These are phyloP conservation scores for Tupaia chinensis DNA, from an alignment of 2,113 vertebrate genomes.

Conservation along the genomic window DNA sequence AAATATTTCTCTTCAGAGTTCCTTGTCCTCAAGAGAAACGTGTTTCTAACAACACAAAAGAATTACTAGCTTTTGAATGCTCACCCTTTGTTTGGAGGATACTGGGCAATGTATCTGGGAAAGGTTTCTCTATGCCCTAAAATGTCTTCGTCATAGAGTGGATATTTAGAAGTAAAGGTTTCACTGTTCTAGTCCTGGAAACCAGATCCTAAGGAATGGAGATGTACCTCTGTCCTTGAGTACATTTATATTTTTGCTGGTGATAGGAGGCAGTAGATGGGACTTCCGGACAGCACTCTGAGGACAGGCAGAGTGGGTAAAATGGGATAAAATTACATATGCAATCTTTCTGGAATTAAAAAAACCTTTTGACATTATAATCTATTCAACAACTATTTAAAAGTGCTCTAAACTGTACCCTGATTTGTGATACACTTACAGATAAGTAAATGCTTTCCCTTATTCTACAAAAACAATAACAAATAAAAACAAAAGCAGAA, in stretches of 20 bases:
- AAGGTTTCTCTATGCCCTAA: not conserved
- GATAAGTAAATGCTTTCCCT: not conserved
- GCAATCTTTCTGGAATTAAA: not conserved
- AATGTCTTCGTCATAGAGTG: not conserved
- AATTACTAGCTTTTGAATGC: not conserved
- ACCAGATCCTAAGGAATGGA: not conserved
- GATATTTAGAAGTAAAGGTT: not conserved
- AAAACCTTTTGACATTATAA: not conserved
- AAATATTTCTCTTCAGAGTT: conserved; percentile 19
- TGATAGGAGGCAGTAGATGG: not conserved
- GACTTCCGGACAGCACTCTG: too few species aligned
- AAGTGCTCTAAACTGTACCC: not conserved
- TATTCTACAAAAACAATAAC: not conserved
- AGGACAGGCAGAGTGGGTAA: not conserved
- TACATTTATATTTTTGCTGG: not conserved
- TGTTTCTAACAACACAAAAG: not conserved
- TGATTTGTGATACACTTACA: not conserved
- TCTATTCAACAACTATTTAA: not conserved
- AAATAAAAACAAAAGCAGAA: not conserved
- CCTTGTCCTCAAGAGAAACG: not conserved
- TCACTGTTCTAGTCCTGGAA: not conserved
- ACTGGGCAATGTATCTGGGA: not conserved
- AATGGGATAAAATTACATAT: not conserved
- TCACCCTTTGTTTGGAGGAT: not conserved
- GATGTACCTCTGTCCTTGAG: not conserved